These are phyloP conservation scores for Sebastes ruberrimus DNA, from an alignment of 2,797 vertebrate species.

Conservation along the genomic window DNA sequence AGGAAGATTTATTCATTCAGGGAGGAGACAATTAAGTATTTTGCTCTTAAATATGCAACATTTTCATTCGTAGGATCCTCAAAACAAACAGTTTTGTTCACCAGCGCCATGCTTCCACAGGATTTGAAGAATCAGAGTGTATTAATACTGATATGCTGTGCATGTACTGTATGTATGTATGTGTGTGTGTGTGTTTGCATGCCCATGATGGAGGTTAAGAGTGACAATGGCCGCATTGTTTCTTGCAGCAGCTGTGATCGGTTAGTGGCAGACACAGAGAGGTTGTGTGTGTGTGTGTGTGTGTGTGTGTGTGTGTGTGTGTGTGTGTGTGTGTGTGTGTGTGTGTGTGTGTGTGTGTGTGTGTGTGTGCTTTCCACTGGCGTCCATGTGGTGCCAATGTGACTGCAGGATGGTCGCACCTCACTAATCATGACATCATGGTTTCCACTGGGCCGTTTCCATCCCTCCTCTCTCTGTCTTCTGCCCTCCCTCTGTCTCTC, in stretches of 20 bases:
- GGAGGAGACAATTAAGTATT: not conserved
- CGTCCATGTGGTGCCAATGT: slow-evolving; percentile 71
- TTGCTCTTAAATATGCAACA: not conserved
- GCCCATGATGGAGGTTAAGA: slow-evolving; percentile 22
- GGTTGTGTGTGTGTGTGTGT: slow-evolving; percentile 23
- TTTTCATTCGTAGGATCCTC: not conserved
- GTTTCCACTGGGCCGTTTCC: slow-evolving; percentile 70
- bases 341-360: slow-evolving; percentile 22
- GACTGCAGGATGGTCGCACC: slow-evolving; percentile 74
- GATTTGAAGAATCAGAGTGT: not conserved
- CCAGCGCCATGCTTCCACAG: not conserved
- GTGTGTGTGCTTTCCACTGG: slow-evolving; percentile 25
- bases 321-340: slow-evolving; percentile 29
- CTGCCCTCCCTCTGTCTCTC: slow-evolving; percentile 43
- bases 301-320: slow-evolving; percentile 25
- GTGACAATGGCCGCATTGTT: slow-evolving; percentile 71
- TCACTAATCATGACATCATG: slow-evolving; percentile 81
- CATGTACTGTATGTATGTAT: not conserved
- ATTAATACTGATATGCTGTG: slow-evolving; percentile 8
- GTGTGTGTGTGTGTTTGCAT: slow-evolving; percentile 1
- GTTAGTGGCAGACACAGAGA: slow-evolving; percentile 58
- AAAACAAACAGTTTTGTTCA: not conserved
- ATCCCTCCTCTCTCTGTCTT: slow-evolving; percentile 53
- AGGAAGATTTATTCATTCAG: slow-evolving; percentile 4
- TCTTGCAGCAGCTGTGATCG: slow-evolving; percentile 65